Conservation (phyloP, 2,113 vertebrate species). For the pig (Sus scrofa) region DNA sequence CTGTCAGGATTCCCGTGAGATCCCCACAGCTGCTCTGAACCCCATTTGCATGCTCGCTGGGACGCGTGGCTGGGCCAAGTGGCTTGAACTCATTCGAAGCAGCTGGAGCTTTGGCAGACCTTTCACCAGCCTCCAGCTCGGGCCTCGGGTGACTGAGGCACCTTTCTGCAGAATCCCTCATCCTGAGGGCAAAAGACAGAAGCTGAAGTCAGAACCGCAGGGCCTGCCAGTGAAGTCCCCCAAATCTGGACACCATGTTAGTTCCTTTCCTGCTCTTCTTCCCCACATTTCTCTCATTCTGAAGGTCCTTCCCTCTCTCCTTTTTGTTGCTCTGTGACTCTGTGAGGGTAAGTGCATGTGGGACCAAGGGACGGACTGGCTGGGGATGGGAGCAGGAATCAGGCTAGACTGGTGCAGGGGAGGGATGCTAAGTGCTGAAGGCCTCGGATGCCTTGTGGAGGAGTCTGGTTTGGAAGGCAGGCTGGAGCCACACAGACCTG, state of each 20-base stretch:
- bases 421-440: neutral
- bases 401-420: too few species aligned
- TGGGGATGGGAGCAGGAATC: too few species aligned
- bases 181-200: neutral
- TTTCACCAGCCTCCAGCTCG: neutral
- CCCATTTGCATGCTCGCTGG: conserved; percentile 1
- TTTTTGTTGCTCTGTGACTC: neutral
- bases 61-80: neutral
- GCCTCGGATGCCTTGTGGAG: neutral
- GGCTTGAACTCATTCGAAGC: neutral
- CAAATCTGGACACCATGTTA: neutral
- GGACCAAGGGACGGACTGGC: neutral
- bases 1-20: neutral
- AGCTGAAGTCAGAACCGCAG: neutral
- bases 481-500: neutral
- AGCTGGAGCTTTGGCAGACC: neutral
- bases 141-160: neutral
- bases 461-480: neutral
- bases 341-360: neutral
- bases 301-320: neutral
- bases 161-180: neutral
- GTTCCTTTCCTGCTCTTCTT: neutral
- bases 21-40: conserved; percentile 20
- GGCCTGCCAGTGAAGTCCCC: neutral
- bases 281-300: neutral